A percentile compares a stretch with the other conserved stretches of the same genome.
phyloP scores from a whole-genome alignment of 2,113 vertebrate genomes.

The Pelodiscus sinensis region DNA sequence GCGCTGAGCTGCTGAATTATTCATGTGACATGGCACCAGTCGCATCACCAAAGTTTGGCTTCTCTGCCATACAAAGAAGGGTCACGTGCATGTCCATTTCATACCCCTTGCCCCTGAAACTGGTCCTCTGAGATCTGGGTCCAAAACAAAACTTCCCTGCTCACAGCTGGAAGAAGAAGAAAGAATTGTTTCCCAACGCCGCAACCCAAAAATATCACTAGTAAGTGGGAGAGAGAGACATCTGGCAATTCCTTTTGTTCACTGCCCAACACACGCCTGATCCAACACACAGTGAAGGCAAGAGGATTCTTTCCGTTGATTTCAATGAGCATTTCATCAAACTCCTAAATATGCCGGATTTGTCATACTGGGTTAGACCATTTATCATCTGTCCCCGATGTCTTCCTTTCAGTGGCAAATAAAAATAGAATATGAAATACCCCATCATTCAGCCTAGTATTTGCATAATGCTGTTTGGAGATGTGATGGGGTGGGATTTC shows the following conservation, averaged over 20 bases:
- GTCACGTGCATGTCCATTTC: slow-evolving; percentile 21
- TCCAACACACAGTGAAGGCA: slow-evolving; percentile 42
- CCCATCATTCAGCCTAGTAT: slow-evolving; percentile 11
- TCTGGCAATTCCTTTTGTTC: slow-evolving; percentile 1
- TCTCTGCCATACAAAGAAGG: slow-evolving; percentile 42
- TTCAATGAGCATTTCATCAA: neutral
- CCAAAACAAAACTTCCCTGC: slow-evolving; percentile 14
- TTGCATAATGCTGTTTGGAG: neutral
- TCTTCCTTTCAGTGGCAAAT: slow-evolving; percentile 55
- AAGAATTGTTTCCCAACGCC: neutral
- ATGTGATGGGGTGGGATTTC: slow-evolving; percentile 23
- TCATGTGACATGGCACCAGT: slow-evolving; percentile 48
- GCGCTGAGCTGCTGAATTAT: slow-evolving; percentile 68
- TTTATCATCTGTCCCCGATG: slow-evolving; percentile 32
- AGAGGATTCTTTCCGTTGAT: slow-evolving; percentile 44
- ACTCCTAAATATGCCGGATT: slow-evolving; percentile 51
- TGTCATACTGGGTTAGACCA: slow-evolving; percentile 44
- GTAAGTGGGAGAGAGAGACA: neutral
- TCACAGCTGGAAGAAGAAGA: neutral
- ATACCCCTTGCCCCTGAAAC: slow-evolving; percentile 11
- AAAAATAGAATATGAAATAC: slow-evolving; percentile 58
- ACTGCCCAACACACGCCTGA: slow-evolving; percentile 30
- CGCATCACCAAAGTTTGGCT: slow-evolving; percentile 56
- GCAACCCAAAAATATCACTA: neutral
- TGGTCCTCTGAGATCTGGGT: slow-evolving; percentile 17